Conservation (phyloP, 2,888 invertebrate species). For the Epistrophe eligans region DNA sequence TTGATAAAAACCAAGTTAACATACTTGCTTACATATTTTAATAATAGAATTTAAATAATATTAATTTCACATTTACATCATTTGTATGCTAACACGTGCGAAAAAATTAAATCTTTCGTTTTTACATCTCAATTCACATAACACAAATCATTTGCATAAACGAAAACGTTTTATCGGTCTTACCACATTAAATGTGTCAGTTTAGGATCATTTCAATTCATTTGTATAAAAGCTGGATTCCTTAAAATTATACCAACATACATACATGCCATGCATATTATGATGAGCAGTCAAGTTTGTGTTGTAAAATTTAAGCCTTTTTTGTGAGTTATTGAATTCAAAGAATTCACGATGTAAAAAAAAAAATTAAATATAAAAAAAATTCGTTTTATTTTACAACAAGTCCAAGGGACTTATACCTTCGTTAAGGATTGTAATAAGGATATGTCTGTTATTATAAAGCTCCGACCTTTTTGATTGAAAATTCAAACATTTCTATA, state of each 20-base stretch:
- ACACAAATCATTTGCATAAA: slow-evolving; percentile 17
- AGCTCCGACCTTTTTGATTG: background rate
- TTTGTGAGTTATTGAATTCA: background rate
- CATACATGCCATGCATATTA: background rate
- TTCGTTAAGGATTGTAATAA: background rate
- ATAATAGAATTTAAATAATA: too few relatives aligned
- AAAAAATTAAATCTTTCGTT: background rate
- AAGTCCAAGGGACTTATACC: background rate
- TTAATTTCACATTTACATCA: too few relatives aligned
- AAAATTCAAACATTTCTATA: slow-evolving; percentile 13
- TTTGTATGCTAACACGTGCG: background rate
- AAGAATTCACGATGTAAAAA: background rate
- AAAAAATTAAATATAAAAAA: background rate
- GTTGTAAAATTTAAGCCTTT: background rate
- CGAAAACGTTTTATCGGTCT: slow-evolving; percentile 10
- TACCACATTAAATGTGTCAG: background rate
- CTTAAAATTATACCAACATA: background rate
- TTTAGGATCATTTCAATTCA: background rate
- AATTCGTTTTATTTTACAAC: background rate
- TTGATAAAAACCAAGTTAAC: too few relatives aligned
- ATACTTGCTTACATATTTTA: too few relatives aligned
- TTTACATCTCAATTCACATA: background rate
- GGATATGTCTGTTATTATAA: background rate
- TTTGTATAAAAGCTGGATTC: background rate
- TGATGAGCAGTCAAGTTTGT: background rate